These are phyloP conservation scores for Enteromius thamalakanensis DNA, from an alignment of 2,797 vertebrate genomes.

Conservation along the genomic window DNA sequence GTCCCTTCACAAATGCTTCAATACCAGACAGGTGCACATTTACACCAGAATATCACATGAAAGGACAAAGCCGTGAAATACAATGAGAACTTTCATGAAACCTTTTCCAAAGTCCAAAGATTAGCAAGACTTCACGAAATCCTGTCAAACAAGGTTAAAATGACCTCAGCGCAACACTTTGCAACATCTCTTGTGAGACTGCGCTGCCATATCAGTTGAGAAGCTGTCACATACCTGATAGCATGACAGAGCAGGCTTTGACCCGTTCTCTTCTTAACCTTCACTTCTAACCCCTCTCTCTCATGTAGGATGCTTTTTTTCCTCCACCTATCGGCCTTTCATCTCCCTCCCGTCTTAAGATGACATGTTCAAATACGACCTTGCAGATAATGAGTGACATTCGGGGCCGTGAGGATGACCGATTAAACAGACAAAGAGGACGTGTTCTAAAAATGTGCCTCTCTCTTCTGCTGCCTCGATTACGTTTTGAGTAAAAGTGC, in stretches of 20 bases:
- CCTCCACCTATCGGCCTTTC: not conserved
- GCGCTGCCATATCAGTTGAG: not conserved
- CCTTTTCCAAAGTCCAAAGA: not conserved
- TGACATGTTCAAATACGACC: constrained; percentile 35
- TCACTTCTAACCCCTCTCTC: constrained; percentile 15
- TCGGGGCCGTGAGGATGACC: not conserved
- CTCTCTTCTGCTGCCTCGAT: not conserved
- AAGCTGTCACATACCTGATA: not conserved
- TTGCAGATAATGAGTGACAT: constrained; percentile 41
- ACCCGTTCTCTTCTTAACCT: constrained; percentile 1
- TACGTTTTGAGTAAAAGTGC: constrained; percentile 8
- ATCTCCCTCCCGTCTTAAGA: constrained; percentile 8
- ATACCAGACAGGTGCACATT: not conserved
- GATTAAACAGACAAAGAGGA: constrained; percentile 33
- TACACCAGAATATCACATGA: not conserved
- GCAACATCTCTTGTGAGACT: not conserved
- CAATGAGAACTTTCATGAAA: not conserved
- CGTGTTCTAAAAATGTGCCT: not conserved
- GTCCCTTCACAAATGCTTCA: not conserved
- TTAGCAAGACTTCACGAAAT: not conserved
- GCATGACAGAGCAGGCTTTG: not conserved
- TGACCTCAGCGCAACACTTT: not conserved
- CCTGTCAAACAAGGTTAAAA: constrained; percentile 23
- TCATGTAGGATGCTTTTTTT: not conserved
- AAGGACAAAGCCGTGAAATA: not conserved